Evolutionary conservation across 92 coral and sea anemone genomes (phyloP).

Genomic region (Parazoanthus swiftii): DNA sequence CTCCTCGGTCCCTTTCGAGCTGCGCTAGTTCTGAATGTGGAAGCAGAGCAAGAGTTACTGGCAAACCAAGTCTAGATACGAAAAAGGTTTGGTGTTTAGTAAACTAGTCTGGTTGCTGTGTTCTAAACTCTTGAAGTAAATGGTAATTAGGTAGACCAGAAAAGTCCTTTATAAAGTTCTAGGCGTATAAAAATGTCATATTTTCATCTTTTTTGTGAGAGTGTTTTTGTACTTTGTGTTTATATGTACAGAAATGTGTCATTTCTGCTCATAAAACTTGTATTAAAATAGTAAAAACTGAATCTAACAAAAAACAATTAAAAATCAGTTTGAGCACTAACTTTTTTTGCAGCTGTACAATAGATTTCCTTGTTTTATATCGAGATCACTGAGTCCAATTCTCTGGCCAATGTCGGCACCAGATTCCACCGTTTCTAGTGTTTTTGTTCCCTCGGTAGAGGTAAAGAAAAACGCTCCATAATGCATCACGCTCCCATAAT

Average conservation of each 20-base stretch:
- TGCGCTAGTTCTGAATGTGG: too few species aligned
- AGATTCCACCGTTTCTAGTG: conserved; percentile 43
- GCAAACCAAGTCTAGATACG: too few species aligned
- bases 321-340: conserved; percentile 4
- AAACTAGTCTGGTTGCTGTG: too few species aligned
- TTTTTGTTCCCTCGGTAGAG: conserved; percentile 36
- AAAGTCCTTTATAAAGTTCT: background rate
- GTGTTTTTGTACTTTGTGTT: too few species aligned
- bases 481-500: conserved; percentile 90
- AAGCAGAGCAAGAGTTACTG: too few species aligned
- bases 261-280: too few species aligned
- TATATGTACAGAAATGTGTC: too few species aligned
- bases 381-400: conserved; percentile 68
- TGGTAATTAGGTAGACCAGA: background rate
- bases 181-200: background rate
- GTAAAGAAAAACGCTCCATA: conserved; percentile 88
- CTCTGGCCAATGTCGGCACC: conserved; percentile 77
- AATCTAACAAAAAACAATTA: too few species aligned
- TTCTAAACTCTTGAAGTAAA: background rate
- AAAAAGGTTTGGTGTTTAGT: too few species aligned
- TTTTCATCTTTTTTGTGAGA: too few species aligned
- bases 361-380: conserved; percentile 68
- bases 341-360: conserved; percentile 66
- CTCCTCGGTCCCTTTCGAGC: too few species aligned
- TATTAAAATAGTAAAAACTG: too few species aligned